Evolutionary conservation across 1,140 invertebrate species (phyloP).

Genomic region (Drosophila lacertosa): DNA sequence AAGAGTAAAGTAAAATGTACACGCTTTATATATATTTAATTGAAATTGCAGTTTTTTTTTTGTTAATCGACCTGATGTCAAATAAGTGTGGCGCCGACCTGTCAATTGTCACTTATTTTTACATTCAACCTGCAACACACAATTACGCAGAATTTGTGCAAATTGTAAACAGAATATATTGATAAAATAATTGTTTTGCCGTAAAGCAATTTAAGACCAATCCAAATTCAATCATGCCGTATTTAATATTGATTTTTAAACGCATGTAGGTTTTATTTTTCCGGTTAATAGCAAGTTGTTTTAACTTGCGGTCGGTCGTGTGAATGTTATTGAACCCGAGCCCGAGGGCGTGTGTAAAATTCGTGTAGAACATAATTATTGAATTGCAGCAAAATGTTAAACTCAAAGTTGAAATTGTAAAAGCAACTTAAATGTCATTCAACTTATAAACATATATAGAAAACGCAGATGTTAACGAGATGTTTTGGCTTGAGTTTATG

Average conservation of each 20-base stretch:
- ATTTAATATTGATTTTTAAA: constrained; percentile 6
- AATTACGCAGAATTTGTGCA: too few relatives aligned
- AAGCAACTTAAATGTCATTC: constrained; percentile 2
- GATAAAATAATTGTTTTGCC: constrained; percentile 5
- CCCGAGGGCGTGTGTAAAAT: too few relatives aligned
- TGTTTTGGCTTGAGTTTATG: neutral
- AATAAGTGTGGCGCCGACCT: too few relatives aligned
- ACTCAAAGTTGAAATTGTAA: neutral
- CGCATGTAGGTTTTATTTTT: neutral
- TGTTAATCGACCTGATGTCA: too few relatives aligned
- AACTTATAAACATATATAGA: constrained; percentile 7
- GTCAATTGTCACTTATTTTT: too few relatives aligned
- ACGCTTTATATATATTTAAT: too few relatives aligned
- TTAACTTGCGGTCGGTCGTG: constrained; percentile 1
- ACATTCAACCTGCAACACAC: too few relatives aligned
- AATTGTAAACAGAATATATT: neutral
- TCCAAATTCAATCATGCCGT: constrained; percentile 1
- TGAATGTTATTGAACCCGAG: too few relatives aligned
- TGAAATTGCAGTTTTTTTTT: neutral
- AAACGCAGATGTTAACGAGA: neutral
- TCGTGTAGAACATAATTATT: too few relatives aligned
- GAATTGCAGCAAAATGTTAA: too few relatives aligned
- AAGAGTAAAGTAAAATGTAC: too few relatives aligned
- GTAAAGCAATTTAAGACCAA: constrained; percentile 1
- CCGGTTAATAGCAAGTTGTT: neutral